Evolutionary conservation across 2,797 vertebrate species (phyloP).

Genomic region (Lagorchestes hirsutus): DNA sequence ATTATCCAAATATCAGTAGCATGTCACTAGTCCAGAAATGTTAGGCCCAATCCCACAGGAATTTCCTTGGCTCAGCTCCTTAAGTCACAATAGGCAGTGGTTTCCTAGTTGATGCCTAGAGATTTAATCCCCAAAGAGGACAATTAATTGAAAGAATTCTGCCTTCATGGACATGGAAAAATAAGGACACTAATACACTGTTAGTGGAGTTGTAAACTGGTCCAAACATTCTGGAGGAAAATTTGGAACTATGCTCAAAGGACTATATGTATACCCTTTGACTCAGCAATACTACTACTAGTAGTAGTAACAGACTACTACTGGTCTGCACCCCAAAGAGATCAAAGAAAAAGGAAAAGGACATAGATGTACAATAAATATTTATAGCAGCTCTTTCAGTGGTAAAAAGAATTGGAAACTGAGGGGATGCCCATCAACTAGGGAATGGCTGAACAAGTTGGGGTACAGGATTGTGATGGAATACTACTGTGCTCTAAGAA

Average conservation of each 20-base stretch:
- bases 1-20: slow-evolving; percentile 45
- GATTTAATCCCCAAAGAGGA: slow-evolving; percentile 17
- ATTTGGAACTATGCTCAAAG: not conserved
- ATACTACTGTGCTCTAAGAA: not conserved
- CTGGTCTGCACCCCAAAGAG: not conserved
- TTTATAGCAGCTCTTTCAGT: not conserved
- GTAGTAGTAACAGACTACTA: not conserved
- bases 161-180: not conserved
- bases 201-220: not conserved
- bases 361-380: not conserved
- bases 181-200: not conserved
- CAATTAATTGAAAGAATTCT: not conserved
- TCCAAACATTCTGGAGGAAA: not conserved
- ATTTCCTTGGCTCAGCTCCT: slow-evolving; percentile 28
- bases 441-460: not conserved
- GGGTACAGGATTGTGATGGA: not conserved
- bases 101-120: not conserved
- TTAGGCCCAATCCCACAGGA: slow-evolving; percentile 13
- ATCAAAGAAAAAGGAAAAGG: not conserved
- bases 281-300: not conserved
- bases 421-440: not conserved
- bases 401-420: not conserved
- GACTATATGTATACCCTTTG: not conserved
- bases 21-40: slow-evolving; percentile 30
- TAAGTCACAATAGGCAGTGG: not conserved